Percentiles rank a stretch among this genome's conserved stretches.
These are phyloP conservation scores for Belgica antarctica DNA, from an alignment of 2,888 invertebrate species.

Conservation along the genomic window DNA sequence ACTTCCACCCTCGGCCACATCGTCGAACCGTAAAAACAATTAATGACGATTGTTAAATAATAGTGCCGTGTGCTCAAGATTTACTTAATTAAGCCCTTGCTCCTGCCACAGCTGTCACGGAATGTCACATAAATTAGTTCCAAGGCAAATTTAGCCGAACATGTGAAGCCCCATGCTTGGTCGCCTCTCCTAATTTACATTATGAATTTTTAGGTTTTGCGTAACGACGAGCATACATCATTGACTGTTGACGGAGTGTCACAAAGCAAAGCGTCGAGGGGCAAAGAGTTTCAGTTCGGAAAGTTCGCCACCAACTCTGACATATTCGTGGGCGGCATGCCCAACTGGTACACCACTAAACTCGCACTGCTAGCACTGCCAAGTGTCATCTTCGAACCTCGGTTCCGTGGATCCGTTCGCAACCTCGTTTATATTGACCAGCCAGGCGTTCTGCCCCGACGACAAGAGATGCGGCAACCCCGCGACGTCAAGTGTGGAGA, in stretches of 20 bases:
- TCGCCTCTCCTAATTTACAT: not conserved
- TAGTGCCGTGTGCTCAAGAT: no score
- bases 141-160: no score
- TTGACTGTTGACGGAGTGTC: slow-evolving; percentile 81
- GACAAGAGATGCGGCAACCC: slow-evolving; percentile 81
- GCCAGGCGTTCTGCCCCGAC: slow-evolving; percentile 70
- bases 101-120: no score
- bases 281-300: slow-evolving; percentile 86
- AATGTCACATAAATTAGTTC: no score
- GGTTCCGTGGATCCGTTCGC: slow-evolving; percentile 84
- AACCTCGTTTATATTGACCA: slow-evolving; percentile 88
- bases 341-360: slow-evolving; percentile 86
- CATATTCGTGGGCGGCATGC: slow-evolving; percentile 96
- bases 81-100: no score
- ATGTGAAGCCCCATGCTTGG: no score
- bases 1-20: no score
- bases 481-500: slow-evolving; percentile 67
- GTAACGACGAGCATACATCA: slow-evolving; percentile 79
- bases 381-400: slow-evolving; percentile 88
- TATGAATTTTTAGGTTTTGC: slow-evolving; percentile 58
- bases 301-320: slow-evolving; percentile 84
- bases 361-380: slow-evolving; percentile 81
- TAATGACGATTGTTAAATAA: no score
- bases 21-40: no score
- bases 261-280: slow-evolving; percentile 75